phyloP scores from a whole-genome alignment of 2,113 vertebrate genomes.

The Poecilia latipinna region DNA sequence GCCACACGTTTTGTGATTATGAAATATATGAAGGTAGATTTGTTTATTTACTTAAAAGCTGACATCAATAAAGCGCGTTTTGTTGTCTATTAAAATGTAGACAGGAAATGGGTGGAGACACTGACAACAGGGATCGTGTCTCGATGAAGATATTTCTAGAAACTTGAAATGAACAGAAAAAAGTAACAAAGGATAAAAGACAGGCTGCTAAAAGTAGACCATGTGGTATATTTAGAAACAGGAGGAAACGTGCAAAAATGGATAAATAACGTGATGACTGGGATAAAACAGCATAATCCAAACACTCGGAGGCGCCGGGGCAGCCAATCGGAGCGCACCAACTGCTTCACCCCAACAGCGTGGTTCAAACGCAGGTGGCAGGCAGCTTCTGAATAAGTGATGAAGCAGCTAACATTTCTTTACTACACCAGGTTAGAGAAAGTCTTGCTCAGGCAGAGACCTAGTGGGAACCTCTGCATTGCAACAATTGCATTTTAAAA shows the following conservation, averaged over 20 bases:
- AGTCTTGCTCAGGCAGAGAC: neutral
- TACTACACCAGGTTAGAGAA: constrained; percentile 7
- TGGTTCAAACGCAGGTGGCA: constrained; percentile 12
- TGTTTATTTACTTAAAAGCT: neutral
- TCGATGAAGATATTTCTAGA: neutral
- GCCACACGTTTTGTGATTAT: neutral
- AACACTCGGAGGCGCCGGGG: constrained; percentile 9
- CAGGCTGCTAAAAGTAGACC: neutral
- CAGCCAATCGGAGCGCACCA: constrained; percentile 29
- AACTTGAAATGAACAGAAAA: neutral
- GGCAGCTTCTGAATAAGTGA: constrained; percentile 57
- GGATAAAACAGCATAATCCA: constrained; percentile 2
- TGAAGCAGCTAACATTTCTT: constrained; percentile 21
- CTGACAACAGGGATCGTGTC: neutral
- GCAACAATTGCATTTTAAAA: neutral
- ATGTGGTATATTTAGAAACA: neutral
- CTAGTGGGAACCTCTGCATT: neutral
- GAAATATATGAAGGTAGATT: neutral
- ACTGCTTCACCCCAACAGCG: constrained; percentile 19
- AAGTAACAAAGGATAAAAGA: no score
- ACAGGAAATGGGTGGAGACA: neutral
- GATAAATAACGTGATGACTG: neutral
- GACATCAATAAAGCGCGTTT: neutral
- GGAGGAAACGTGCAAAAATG: neutral
- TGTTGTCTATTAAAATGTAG: neutral